Percentiles rank a stretch among this genome's conserved stretches.
phyloP scores from a whole-genome alignment of 2,797 vertebrate genomes.

The Sebastolobus altivelis region DNA sequence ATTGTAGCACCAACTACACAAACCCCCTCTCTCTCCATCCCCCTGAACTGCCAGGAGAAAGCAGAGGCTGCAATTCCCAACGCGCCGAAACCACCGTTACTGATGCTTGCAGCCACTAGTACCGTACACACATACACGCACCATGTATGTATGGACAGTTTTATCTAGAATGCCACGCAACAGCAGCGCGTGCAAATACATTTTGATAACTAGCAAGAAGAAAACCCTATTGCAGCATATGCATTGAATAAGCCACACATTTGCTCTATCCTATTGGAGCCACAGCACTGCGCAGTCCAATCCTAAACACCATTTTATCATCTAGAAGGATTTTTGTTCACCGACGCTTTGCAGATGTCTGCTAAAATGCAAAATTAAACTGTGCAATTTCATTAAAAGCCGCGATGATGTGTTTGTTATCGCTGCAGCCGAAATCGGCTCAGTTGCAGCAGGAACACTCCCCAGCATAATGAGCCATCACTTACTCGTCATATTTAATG shows the following conservation, averaged over 20 bases:
- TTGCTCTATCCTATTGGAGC: background rate
- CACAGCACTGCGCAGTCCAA: conserved; percentile 16
- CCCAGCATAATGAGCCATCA: conserved; percentile 64
- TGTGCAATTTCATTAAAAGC: background rate
- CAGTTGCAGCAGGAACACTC: background rate
- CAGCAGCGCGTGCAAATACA: background rate
- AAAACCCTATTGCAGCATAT: background rate
- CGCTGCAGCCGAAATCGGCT: conserved; percentile 6
- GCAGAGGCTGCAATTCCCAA: conserved; percentile 66
- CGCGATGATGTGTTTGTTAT: conserved; percentile 8
- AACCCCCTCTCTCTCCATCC: conserved; percentile 57
- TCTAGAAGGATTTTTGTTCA: conserved; percentile 19
- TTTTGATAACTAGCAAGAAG: background rate
- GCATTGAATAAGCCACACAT: background rate
- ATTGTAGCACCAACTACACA: conserved; percentile 75
- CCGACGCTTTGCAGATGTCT: conserved; percentile 7
- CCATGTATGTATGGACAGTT: conserved; percentile 14
- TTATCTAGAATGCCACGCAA: conserved; percentile 3
- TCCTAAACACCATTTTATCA: conserved; percentile 6
- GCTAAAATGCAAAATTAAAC: conserved; percentile 12
- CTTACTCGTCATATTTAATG: conserved; percentile 99
- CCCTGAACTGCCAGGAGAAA: conserved; percentile 65
- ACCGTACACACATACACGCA: conserved; percentile 9
- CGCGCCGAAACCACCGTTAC: conserved; percentile 21
- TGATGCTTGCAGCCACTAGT: conserved; percentile 40